phyloP scores from a whole-genome alignment of 2,888 invertebrate species.

The Apocheima hispidaria region DNA sequence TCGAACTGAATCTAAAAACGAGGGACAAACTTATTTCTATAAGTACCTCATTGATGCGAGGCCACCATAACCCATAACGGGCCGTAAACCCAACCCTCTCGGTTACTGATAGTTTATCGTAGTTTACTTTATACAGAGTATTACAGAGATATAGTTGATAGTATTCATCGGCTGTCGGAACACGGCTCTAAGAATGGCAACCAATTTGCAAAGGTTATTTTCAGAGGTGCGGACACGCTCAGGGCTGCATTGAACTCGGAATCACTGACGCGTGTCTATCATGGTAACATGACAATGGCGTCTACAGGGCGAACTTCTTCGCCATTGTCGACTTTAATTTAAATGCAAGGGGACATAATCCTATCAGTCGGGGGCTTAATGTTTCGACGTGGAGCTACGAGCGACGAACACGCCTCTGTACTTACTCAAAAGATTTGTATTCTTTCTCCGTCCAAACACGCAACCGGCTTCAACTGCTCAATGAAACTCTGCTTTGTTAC shows the following conservation, averaged over 20 bases:
- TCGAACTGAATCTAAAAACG: not conserved
- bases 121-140: conserved; percentile 21
- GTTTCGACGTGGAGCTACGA: conserved; percentile 25
- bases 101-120: conserved; percentile 24
- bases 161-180: conserved; percentile 19
- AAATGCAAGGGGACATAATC: conserved; percentile 31
- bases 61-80: conserved; percentile 19
- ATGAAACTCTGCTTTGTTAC: conserved; percentile 60
- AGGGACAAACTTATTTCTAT: conserved; percentile 24
- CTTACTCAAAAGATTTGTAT: conserved; percentile 52
- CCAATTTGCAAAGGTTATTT: conserved; percentile 29
- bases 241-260: conserved; percentile 29
- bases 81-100: conserved; percentile 30
- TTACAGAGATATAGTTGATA: conserved; percentile 15
- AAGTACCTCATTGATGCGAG: conserved; percentile 26
- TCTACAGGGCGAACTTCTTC: conserved; percentile 27
- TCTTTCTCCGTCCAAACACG: conserved; percentile 49
- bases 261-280: conserved; percentile 28
- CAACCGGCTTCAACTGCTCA: conserved; percentile 60
- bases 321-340: conserved; percentile 31
- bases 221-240: conserved; percentile 30
- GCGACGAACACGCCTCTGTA: conserved; percentile 28
- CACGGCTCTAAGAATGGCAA: conserved; percentile 21
- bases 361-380: conserved; percentile 29
- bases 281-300: conserved; percentile 31